Evolutionary conservation across 2,888 invertebrate genomes (phyloP).

Genomic region (Lumbricus terrestris): DNA sequence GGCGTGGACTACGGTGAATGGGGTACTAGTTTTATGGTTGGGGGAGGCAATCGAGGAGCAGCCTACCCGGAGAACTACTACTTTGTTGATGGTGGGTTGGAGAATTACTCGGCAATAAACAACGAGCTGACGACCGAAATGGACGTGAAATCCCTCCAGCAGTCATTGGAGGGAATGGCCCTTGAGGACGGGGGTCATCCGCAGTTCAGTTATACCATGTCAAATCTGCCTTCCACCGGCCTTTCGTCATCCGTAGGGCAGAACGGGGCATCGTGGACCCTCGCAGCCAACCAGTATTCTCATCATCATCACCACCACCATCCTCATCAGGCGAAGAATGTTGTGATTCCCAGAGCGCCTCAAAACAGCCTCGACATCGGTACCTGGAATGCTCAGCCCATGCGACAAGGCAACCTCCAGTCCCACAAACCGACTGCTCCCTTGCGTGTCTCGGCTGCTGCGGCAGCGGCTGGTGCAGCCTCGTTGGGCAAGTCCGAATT

Average conservation of each 20-base stretch:
- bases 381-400: not conserved
- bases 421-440: not conserved
- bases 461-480: not conserved
- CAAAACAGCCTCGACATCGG: constrained; percentile 6
- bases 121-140: not conserved
- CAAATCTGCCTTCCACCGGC: not conserved
- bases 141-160: constrained; percentile 8
- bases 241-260: constrained; percentile 6
- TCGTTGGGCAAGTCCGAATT: not conserved
- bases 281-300: constrained; percentile 11
- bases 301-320: no score
- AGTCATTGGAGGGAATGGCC: constrained; percentile 9
- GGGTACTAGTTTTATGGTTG: not conserved
- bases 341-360: constrained; percentile 12
- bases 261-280: constrained; percentile 10
- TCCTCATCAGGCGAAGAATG: not conserved
- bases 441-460: not conserved
- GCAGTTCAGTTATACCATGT: constrained; percentile 14
- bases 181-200: not conserved
- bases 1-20: constrained; percentile 16
- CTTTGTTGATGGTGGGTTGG: constrained; percentile 17
- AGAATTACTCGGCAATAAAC: not conserved
- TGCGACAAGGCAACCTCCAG: not conserved
- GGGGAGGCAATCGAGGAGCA: not conserved
- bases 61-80: constrained; percentile 20